phyloP scores from a whole-genome alignment of 2,888 invertebrate genomes.

The Nebria brevicollis region DNA sequence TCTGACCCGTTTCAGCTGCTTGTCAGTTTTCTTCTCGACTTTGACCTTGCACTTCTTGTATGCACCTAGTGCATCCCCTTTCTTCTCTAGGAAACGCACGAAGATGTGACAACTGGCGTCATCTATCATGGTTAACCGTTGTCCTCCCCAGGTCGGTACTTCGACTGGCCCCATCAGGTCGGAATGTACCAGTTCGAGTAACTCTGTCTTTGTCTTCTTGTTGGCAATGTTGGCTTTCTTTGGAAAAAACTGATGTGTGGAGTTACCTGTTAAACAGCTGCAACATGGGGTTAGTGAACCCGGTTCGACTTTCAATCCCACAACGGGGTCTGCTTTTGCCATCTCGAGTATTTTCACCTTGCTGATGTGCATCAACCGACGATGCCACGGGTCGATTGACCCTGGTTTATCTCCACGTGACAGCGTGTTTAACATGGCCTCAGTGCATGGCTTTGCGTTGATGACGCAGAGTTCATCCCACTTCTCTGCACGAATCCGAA shows the following conservation, averaged over 20 bases:
- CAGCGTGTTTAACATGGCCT: not conserved
- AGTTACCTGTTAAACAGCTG: conserved; percentile 35
- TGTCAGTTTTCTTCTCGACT: conserved; percentile 24
- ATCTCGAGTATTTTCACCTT: conserved; percentile 18
- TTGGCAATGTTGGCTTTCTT: conserved; percentile 3
- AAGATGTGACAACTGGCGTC: conserved; percentile 21
- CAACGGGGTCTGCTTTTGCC: conserved; percentile 18
- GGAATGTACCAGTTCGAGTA: no score
- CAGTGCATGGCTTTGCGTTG: not conserved
- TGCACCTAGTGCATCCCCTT: not conserved
- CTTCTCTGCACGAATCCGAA: not conserved
- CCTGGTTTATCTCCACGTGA: not conserved
- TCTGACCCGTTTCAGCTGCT: conserved; percentile 12
- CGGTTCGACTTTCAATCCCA: conserved; percentile 8
- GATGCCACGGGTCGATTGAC: conserved; percentile 26
- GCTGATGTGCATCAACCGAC: conserved; percentile 22
- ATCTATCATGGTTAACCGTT: conserved; percentile 25
- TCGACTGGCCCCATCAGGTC: conserved; percentile 30
- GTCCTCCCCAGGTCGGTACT: no score
- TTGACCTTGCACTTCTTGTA: conserved; percentile 9
- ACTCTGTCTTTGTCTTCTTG: conserved; percentile 6
- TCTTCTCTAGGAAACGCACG: conserved; percentile 16
- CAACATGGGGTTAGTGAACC: conserved; percentile 13
- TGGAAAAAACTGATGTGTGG: conserved; percentile 45
- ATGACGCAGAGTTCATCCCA: not conserved